Evolutionary conservation across 2,888 invertebrate species (phyloP).

Genomic region (Euplexia lucipara): DNA sequence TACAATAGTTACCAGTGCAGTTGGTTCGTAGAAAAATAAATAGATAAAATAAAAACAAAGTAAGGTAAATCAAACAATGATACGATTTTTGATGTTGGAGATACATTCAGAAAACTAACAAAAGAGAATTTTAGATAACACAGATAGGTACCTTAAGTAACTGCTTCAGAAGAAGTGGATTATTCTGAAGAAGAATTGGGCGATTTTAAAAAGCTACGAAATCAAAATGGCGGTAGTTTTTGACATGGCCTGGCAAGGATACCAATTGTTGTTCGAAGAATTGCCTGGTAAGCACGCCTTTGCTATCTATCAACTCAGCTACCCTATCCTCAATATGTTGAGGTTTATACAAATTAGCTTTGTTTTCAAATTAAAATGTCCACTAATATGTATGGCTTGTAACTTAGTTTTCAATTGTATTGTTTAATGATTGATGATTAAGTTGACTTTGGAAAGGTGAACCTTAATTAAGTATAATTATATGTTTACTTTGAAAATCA

Average conservation of each 20-base stretch:
- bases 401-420: slow-evolving; percentile 1
- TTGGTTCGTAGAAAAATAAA: slow-evolving; percentile 17
- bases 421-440: background rate
- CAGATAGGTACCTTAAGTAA: background rate
- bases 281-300: slow-evolving; percentile 75
- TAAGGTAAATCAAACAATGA: slow-evolving; percentile 9
- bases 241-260: slow-evolving; percentile 74
- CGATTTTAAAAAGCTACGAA: no score
- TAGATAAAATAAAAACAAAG: background rate
- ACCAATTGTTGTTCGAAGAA: slow-evolving; percentile 79
- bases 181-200: background rate
- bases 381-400: background rate
- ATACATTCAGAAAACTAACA: background rate
- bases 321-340: background rate
- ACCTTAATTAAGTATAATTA: no score
- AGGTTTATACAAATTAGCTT: background rate
- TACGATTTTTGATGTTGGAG: background rate
- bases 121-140: background rate
- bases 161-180: slow-evolving; percentile 1
- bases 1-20: slow-evolving; percentile 5
- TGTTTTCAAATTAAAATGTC: background rate
- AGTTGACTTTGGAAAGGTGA: no score
- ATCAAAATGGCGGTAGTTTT: slow-evolving; percentile 81
- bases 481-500: no score
- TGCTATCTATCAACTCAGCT: background rate